These are phyloP conservation scores for Rugalucina vietnamica DNA, from an alignment of 2,888 invertebrate species.

Conservation along the genomic window DNA sequence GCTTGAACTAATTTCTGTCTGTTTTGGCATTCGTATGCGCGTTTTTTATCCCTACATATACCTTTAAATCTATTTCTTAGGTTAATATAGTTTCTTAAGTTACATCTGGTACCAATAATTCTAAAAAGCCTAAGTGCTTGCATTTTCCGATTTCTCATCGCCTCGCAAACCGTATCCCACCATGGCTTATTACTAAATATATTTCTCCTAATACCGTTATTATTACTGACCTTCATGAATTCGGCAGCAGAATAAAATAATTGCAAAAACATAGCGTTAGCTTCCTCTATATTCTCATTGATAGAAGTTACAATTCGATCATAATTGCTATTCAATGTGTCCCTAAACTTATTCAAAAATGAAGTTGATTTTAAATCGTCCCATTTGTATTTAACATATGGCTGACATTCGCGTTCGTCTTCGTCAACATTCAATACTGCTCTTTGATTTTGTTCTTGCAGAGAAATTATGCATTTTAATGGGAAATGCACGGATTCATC, in stretches of 20 bases:
- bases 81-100: background rate
- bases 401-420: too few relatives aligned
- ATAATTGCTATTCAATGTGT: background rate
- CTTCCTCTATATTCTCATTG: background rate
- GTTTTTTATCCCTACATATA: background rate
- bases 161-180: background rate
- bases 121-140: background rate
- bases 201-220: background rate
- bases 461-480: too few relatives aligned
- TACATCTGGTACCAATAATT: background rate
- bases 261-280: background rate
- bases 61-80: background rate
- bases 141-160: background rate
- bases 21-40: background rate
- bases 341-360: too few relatives aligned
- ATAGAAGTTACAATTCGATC: background rate
- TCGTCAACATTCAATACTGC: too few relatives aligned
- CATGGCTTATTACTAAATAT: background rate
- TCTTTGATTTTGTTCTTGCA: too few relatives aligned
- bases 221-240: background rate
- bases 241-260: conserved; percentile 6
- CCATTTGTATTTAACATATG: too few relatives aligned
- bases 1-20: background rate
- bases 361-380: too few relatives aligned
- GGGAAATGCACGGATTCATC: too few relatives aligned